Evolutionary conservation across 2,113 vertebrate species (phyloP).

Genomic region (Lampris megalopsis): DNA sequence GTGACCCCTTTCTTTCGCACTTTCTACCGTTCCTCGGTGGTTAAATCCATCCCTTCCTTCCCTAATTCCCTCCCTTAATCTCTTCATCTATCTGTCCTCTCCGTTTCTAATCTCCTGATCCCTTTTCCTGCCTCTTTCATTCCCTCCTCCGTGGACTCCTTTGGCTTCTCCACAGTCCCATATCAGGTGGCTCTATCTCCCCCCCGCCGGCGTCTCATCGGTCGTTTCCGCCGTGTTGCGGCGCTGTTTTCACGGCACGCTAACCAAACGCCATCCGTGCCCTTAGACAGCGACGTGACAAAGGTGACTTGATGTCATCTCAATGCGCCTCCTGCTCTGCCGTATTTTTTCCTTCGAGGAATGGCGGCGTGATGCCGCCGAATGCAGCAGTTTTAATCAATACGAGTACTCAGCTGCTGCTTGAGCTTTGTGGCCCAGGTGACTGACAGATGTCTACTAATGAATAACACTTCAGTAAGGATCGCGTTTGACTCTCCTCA

Average conservation of each 20-base stretch:
- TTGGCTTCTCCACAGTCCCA: not conserved
- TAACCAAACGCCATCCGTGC: constrained; percentile 13
- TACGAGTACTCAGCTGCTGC: too few relatives aligned
- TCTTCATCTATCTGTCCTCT: not conserved
- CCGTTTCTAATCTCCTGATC: not conserved
- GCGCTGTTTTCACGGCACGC: constrained; percentile 22
- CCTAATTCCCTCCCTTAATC: constrained; percentile 1
- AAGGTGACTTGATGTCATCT: not conserved
- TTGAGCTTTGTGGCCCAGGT: too few relatives aligned
- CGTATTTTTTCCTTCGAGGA: not conserved
- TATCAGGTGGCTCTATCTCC: constrained; percentile 5
- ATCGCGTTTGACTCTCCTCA: not conserved
- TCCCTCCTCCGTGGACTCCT: not conserved
- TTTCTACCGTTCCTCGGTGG: not conserved
- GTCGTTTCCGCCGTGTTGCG: constrained; percentile 10
- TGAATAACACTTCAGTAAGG: not conserved
- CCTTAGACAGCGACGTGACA: constrained; percentile 22
- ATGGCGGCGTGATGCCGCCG: too few relatives aligned
- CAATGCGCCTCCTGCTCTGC: not conserved
- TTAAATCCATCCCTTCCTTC: not conserved
- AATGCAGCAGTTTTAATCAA: too few relatives aligned
- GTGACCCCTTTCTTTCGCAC: not conserved
- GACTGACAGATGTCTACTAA: not conserved
- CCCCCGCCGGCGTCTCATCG: constrained; percentile 11
- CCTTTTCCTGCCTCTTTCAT: not conserved